Conservation (phyloP, 2,113 vertebrate species). For the Machaerirhynchus nigripectus region DNA sequence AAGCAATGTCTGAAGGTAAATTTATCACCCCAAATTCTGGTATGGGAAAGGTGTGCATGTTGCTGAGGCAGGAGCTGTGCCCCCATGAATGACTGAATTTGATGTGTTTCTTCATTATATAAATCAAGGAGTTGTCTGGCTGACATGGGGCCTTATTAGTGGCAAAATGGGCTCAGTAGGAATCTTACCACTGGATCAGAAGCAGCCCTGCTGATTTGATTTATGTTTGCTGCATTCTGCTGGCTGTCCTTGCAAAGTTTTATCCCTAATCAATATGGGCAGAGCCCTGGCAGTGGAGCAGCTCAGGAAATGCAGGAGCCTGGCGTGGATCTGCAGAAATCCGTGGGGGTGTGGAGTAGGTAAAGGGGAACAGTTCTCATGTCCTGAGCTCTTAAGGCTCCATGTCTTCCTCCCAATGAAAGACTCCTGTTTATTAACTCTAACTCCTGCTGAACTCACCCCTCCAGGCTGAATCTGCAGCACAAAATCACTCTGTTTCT, state of each 20-base stretch:
- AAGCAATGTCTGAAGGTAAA: background rate
- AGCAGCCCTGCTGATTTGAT: background rate
- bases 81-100: background rate
- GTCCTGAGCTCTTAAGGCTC: background rate
- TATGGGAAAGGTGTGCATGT: background rate
- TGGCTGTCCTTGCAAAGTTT: background rate
- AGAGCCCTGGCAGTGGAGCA: background rate
- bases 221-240: background rate
- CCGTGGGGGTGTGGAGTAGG: background rate
- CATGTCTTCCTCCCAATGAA: accelerated
- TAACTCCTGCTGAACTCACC: background rate
- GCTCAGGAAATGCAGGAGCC: background rate
- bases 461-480: background rate
- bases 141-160: background rate
- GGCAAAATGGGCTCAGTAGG: background rate
- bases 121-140: background rate
- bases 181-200: background rate
- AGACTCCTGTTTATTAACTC: background rate
- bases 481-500: background rate
- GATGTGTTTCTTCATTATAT: background rate
- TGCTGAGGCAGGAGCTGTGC: background rate
- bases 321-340: background rate
- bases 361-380: background rate
- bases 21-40: background rate
- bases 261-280: background rate